Conservation (phyloP, 2,113 vertebrate species). For the Emydocephalus ijimae region DNA sequence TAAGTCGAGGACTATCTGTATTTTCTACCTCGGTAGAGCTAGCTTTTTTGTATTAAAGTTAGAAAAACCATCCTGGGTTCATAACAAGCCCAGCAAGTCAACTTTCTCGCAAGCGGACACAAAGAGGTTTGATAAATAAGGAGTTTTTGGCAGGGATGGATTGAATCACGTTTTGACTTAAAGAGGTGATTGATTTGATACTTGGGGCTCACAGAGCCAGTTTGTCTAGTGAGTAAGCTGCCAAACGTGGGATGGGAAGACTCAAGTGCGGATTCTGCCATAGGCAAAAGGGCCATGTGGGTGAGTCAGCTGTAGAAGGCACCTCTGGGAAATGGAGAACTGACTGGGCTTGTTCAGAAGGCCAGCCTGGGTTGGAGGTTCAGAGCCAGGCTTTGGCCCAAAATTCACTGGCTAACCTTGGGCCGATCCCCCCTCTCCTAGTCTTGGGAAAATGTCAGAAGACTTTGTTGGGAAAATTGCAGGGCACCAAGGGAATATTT, state of each 20-base stretch:
- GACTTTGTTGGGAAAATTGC: neutral
- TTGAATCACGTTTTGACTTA: neutral
- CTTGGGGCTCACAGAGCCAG: neutral
- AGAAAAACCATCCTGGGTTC: neutral
- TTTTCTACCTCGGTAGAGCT: neutral
- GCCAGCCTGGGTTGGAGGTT: neutral
- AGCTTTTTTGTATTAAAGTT: neutral
- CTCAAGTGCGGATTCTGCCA: neutral
- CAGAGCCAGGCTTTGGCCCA: no score
- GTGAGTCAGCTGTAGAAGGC: neutral
- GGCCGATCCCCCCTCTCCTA: no score
- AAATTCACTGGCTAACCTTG: neutral
- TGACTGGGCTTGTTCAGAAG: neutral
- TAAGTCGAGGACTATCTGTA: neutral
- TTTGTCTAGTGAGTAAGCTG: neutral
- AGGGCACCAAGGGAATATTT: no score
- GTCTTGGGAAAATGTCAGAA: neutral
- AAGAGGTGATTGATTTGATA: neutral
- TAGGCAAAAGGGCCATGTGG: neutral
- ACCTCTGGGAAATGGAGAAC: neutral
- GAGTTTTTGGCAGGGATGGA: neutral
- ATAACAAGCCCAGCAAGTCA: neutral
- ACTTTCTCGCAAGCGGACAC: neutral
- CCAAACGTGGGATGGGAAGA: neutral
- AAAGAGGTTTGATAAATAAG: neutral